Conservation (phyloP, 1,140 invertebrate species). For the Onthophagus taurus region DNA sequence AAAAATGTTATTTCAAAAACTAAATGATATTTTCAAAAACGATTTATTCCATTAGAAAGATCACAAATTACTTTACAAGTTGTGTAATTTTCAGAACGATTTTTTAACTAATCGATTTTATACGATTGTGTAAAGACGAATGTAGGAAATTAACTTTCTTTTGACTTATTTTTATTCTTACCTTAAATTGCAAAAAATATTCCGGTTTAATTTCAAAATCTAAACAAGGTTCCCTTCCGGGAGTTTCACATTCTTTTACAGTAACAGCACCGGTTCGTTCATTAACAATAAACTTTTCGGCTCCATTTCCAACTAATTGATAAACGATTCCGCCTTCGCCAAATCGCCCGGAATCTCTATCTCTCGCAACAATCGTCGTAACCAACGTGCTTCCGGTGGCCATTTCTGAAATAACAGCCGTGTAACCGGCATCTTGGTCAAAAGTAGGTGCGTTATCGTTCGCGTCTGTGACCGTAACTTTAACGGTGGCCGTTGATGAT, state of each 20-base stretch:
- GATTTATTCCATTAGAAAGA: too few species aligned
- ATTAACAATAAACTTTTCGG: constrained; percentile 75
- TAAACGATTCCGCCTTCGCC: constrained; percentile 69
- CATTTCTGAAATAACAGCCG: constrained; percentile 60
- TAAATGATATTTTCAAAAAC: too few species aligned
- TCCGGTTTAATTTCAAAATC: constrained; percentile 77
- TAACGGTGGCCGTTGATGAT: constrained; percentile 80
- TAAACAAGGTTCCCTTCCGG: constrained; percentile 57
- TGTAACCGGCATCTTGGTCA: constrained; percentile 62
- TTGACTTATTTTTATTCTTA: constrained; percentile 37
- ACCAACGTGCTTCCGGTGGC: constrained; percentile 61
- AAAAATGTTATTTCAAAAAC: too few species aligned
- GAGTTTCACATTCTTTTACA: constrained; percentile 64
- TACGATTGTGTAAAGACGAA: too few species aligned
- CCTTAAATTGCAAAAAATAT: constrained; percentile 80
- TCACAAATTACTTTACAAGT: too few species aligned
- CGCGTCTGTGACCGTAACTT: constrained; percentile 72
- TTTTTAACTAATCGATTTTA: too few species aligned
- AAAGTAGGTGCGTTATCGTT: constrained; percentile 86
- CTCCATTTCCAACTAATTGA: constrained; percentile 71
- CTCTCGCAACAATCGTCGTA: constrained; percentile 66
- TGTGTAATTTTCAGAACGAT: too few species aligned
- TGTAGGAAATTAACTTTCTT: too few species aligned
- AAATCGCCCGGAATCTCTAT: constrained; percentile 73
- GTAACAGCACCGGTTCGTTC: constrained; percentile 70